These are phyloP conservation scores for Colius striatus DNA, from an alignment of 2,113 vertebrate genomes.

Conservation along the genomic window DNA sequence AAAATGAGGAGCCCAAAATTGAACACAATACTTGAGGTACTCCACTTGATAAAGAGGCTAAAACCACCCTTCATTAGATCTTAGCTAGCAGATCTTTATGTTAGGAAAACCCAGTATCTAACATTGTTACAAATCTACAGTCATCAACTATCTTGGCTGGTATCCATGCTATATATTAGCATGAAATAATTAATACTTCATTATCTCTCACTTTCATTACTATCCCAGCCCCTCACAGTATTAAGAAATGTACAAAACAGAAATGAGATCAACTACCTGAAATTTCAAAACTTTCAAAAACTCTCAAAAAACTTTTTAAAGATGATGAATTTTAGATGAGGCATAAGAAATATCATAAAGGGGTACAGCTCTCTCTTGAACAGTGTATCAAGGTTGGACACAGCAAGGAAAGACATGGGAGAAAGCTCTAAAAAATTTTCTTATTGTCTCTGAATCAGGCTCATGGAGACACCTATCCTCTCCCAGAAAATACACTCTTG, in stretches of 20 bases:
- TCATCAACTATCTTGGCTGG: neutral
- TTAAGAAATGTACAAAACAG: neutral
- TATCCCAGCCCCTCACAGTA: neutral
- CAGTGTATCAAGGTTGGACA: neutral
- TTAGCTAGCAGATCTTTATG: neutral
- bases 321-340: neutral
- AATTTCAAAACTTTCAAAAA: neutral
- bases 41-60: neutral
- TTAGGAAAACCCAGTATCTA: neutral
- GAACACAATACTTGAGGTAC: no score
- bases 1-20: no score
- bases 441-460: rapidly evolving
- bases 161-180: no score
- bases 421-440: neutral
- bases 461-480: neutral
- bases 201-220: neutral
- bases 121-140: neutral
- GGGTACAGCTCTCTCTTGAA: neutral
- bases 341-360: neutral
- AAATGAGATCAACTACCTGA: neutral
- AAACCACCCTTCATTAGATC: neutral
- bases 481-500: neutral
- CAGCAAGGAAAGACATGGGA: neutral
- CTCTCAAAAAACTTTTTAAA: neutral
- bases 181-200: neutral